Percentiles rank a stretch among this genome's conserved stretches.
Conservation (phyloP, 2,888 invertebrate species). For the Protophormia terraenovae region DNA sequence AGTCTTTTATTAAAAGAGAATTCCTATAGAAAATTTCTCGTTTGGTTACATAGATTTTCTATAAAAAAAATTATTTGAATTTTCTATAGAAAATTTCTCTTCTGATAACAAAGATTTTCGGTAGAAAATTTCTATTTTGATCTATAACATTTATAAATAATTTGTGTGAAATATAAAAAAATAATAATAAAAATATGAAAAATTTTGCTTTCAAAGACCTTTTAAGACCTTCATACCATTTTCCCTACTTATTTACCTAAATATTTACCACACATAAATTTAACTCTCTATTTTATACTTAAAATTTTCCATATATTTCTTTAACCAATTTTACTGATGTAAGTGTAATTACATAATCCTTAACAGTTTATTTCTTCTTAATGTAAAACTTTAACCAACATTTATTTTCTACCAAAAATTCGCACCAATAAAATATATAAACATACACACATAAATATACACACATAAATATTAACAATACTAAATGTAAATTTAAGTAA, state of each 20-base stretch:
- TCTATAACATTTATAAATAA: too few species aligned
- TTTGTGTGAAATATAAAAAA: too few species aligned
- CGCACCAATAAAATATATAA: constrained; percentile 4
- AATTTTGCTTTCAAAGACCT: background rate
- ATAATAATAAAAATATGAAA: too few species aligned
- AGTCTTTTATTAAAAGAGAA: too few species aligned
- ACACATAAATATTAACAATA: background rate
- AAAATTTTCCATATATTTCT: background rate
- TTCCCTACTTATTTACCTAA: background rate
- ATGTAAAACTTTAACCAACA: constrained; percentile 36
- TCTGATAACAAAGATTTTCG: too few species aligned
- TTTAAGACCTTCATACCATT: background rate
- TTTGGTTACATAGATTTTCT: too few species aligned
- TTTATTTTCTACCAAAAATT: constrained; percentile 9
- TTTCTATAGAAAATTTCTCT: too few species aligned
- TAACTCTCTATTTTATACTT: background rate
- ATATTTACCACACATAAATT: constrained; percentile 14
- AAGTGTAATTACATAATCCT: constrained; percentile 54
- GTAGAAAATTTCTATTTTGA: too few species aligned
- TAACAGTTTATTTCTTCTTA: constrained; percentile 38
- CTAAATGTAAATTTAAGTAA: background rate
- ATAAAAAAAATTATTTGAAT: too few species aligned
- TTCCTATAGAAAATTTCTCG: too few species aligned
- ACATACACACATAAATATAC: background rate
- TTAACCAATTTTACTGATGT: constrained; percentile 26